These are phyloP conservation scores for Lycophotia porphyrea DNA, from an alignment of 2,888 invertebrate species.

Conservation along the genomic window DNA sequence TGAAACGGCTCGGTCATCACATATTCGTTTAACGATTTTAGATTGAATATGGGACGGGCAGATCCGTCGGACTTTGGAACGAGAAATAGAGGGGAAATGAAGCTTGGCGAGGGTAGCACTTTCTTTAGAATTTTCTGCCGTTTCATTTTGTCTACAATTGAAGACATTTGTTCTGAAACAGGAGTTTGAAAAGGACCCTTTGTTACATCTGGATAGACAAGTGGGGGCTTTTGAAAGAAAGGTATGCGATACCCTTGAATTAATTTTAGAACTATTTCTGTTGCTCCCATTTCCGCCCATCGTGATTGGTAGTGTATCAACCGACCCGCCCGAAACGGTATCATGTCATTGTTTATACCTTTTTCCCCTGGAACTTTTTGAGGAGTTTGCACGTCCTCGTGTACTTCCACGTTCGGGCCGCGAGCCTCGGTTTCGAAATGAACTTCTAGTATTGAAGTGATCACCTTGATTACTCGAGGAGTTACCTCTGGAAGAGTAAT, in stretches of 20 bases:
- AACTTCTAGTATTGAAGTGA: slow-evolving; percentile 6
- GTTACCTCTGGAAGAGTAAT: slow-evolving; percentile 2
- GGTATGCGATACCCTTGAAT: slow-evolving; percentile 2
- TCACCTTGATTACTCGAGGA: not conserved
- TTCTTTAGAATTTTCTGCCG: not conserved
- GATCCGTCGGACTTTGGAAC: not conserved
- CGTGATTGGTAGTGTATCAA: not conserved
- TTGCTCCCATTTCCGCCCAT: not conserved
- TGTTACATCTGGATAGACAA: not conserved
- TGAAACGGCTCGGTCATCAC: not conserved
- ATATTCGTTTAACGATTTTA: not conserved
- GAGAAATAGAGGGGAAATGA: slow-evolving; percentile 2
- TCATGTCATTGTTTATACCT: no score
- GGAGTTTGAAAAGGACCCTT: no score
- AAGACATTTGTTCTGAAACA: not conserved
- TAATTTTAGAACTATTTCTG: not conserved
- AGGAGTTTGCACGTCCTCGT: slow-evolving; percentile 5
- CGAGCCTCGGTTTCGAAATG: slow-evolving; percentile 11
- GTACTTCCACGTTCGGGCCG: slow-evolving; percentile 3
- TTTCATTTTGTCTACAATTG: not conserved
- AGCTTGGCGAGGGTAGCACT: not conserved
- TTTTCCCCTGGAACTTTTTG: not conserved
- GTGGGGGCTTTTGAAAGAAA: not conserved
- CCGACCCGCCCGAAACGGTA: not conserved
- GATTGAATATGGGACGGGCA: not conserved